A percentile compares a stretch with the other conserved stretches of the same genome.
phyloP scores from a whole-genome alignment of 53 echinoderm and acorn worm genomes.

The Henricia sp. region DNA sequence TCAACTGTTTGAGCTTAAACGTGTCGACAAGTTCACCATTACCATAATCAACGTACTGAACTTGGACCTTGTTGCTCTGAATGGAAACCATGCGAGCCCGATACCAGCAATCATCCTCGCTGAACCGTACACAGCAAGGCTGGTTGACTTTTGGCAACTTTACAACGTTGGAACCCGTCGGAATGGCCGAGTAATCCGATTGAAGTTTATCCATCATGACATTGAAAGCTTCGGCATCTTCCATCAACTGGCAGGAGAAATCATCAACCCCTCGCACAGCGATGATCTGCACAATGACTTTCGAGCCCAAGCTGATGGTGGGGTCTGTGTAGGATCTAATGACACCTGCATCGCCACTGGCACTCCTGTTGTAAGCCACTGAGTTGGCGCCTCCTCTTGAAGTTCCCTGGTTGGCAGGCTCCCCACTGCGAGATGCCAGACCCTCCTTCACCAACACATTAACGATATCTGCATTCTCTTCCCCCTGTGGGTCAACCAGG shows the following conservation, averaged over 20 bases:
- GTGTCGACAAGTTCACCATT: conserved; percentile 78
- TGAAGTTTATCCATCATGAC: conserved; percentile 74
- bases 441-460: conserved; percentile 84
- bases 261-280: conserved; percentile 62
- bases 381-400: conserved; percentile 21
- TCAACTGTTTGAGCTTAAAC: conserved; percentile 61
- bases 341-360: conserved; percentile 27
- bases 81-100: conserved; percentile 74
- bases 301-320: conserved; percentile 34
- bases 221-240: conserved; percentile 75
- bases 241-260: conserved; percentile 86
- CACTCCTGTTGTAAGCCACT: conserved; percentile 21
- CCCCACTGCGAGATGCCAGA: conserved; percentile 66
- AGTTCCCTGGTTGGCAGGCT: background rate
- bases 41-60: conserved; percentile 93
- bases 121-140: conserved; percentile 89
- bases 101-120: conserved; percentile 89
- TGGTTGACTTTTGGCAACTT: conserved; percentile 53
- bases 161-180: conserved; percentile 35
- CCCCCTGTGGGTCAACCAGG: conserved; percentile 84
- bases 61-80: conserved; percentile 57
- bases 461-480: conserved; percentile 78
- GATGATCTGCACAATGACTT: conserved; percentile 63
- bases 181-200: conserved; percentile 57
- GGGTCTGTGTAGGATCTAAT: conserved; percentile 12